Conservation (phyloP, 2,797 vertebrate genomes). For the Lacerta bilineata region DNA sequence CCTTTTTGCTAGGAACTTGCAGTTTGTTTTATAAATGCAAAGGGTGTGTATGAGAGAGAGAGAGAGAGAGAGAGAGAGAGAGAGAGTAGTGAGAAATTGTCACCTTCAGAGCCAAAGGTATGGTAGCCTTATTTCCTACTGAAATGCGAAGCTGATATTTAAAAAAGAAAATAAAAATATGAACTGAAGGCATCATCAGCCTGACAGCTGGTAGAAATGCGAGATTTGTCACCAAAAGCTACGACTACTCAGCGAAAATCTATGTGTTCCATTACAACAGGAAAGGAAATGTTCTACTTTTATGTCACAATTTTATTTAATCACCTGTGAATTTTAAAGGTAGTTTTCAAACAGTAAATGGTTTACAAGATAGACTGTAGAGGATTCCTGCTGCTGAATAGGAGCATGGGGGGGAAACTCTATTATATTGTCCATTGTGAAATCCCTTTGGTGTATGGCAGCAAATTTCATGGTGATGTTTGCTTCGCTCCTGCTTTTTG, state of each 20-base stretch:
- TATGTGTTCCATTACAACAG: not conserved
- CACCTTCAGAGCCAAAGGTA: not conserved
- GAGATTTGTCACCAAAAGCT: not conserved
- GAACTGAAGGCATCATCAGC: not conserved
- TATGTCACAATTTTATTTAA: not conserved
- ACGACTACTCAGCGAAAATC: not conserved
- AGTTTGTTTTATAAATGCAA: not conserved
- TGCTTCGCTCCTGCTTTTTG: not conserved
- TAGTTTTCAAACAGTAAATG: conserved; percentile 10
- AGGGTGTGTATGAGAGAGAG: not conserved
- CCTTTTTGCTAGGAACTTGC: not conserved
- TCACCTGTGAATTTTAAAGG: conserved; percentile 12
- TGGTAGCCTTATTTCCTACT: not conserved
- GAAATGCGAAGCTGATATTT: not conserved
- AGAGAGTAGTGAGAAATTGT: not conserved
- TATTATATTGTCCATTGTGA: not conserved
- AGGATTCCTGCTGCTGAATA: not conserved
- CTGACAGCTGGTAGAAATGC: not conserved
- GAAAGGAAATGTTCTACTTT: not conserved
- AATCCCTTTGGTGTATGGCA: not conserved
- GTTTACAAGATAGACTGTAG: not conserved
- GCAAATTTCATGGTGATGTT: not conserved
- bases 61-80: no score
- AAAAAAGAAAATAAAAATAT: not conserved
- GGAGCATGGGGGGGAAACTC: no score